A percentile compares a stretch with the other conserved stretches of the same genome.
Evolutionary conservation across 2,113 vertebrate genomes (phyloP).

Genomic region (Lipotes vexillifer): DNA sequence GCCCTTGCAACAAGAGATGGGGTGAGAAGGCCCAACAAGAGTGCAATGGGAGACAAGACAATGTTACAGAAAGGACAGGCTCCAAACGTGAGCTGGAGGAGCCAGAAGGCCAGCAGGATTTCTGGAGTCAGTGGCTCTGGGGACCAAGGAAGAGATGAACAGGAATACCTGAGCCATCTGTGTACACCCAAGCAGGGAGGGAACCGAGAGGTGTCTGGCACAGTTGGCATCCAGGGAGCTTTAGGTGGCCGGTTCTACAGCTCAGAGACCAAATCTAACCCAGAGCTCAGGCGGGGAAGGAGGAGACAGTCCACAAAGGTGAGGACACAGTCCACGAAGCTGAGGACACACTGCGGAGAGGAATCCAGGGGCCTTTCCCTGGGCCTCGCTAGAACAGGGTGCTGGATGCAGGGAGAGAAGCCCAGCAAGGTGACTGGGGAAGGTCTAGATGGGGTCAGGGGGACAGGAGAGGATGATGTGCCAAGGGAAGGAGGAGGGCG

Average conservation of each 20-base stretch:
- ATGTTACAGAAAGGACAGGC: not conserved
- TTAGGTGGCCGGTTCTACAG: not conserved
- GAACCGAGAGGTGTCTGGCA: fast-evolving
- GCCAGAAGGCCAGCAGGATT: not conserved
- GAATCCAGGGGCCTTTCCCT: not conserved
- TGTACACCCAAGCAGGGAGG: not conserved
- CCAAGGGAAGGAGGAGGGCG: not conserved
- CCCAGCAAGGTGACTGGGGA: not conserved
- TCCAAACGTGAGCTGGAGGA: not conserved
- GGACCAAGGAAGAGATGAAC: not conserved
- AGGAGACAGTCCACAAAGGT: not conserved
- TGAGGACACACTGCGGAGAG: not conserved
- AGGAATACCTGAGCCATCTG: not conserved
- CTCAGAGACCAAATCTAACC: not conserved
- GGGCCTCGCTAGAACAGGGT: not conserved
- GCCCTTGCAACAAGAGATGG: not conserved
- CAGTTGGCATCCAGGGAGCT: not conserved
- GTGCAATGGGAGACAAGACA: not conserved
- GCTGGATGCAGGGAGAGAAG: not conserved
- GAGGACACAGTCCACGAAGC: not conserved
- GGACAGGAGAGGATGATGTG: not conserved
- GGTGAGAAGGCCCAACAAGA: not conserved
- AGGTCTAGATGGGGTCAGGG: not conserved
- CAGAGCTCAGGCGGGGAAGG: not conserved
- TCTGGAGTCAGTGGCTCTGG: not conserved